phyloP scores from a whole-genome alignment of 2,888 invertebrate genomes.

The Embidobia sp. region DNA sequence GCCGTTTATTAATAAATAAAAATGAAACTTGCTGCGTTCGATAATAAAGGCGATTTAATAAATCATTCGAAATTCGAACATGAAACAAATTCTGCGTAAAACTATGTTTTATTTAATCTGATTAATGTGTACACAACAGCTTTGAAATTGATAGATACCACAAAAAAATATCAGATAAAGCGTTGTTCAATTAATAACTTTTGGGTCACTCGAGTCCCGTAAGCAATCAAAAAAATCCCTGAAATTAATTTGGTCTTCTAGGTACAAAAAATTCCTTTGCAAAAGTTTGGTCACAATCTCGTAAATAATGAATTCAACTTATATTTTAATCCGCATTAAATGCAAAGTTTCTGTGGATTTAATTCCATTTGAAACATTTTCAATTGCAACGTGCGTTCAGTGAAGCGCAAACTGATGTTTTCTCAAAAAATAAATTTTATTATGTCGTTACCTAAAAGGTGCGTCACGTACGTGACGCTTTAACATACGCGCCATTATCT shows the following conservation, averaged over 20 bases:
- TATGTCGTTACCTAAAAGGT: slow-evolving; percentile 54
- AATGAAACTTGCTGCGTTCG: slow-evolving; percentile 13
- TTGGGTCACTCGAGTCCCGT: too few relatives aligned
- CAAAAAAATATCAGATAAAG: slow-evolving; percentile 24
- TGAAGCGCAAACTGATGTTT: slow-evolving; percentile 16
- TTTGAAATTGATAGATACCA: slow-evolving; percentile 45
- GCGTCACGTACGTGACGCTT: slow-evolving; percentile 55
- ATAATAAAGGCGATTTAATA: slow-evolving; percentile 41
- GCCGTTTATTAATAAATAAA: slow-evolving; percentile 27
- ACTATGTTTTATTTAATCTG: slow-evolving; percentile 44
- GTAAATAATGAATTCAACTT: slow-evolving; percentile 2
- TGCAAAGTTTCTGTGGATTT: slow-evolving; percentile 17
- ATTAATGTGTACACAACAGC: slow-evolving; percentile 38
- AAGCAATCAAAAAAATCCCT: too few relatives aligned
- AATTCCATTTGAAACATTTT: slow-evolving; percentile 39
- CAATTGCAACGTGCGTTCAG: slow-evolving; percentile 26
- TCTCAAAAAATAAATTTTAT: slow-evolving; percentile 48
- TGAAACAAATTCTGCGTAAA: slow-evolving; percentile 35
- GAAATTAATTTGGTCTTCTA: too few relatives aligned
- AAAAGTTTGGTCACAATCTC: not conserved
- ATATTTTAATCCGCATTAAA: slow-evolving; percentile 33
- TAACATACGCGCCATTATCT: slow-evolving; percentile 40
- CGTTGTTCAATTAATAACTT: slow-evolving; percentile 20
- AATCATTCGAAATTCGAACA: slow-evolving; percentile 35
- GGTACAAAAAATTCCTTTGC: too few relatives aligned